Conservation (phyloP, 2,113 vertebrate species). For the Planiliza haematocheilus region DNA sequence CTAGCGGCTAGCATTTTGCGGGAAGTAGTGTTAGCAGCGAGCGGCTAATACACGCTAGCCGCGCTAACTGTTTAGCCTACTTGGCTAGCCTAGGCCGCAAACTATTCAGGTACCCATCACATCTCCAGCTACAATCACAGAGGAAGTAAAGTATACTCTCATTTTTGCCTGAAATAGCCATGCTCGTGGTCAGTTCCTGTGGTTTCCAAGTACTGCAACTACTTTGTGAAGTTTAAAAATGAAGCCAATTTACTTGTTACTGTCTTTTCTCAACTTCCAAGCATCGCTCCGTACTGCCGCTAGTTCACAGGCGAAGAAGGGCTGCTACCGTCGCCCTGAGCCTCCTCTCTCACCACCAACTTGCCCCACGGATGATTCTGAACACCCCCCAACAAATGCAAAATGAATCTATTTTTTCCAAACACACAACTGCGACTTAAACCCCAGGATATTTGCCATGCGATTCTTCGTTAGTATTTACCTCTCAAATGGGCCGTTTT, state of each 20-base stretch:
- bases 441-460: conserved; percentile 15
- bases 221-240: conserved; percentile 77
- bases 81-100: conserved; percentile 81
- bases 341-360: conserved; percentile 74
- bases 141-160: conserved; percentile 60
- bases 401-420: conserved; percentile 50
- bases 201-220: conserved; percentile 56
- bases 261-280: conserved; percentile 80
- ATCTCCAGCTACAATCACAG: conserved; percentile 69
- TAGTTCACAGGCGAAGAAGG: conserved; percentile 72
- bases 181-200: conserved; percentile 4
- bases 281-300: conserved; percentile 74
- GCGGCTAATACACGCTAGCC: conserved; percentile 62
- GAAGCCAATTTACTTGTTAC: conserved; percentile 79
- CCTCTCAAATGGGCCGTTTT: conserved; percentile 83
- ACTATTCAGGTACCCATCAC: conserved; percentile 81
- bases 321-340: conserved; percentile 74
- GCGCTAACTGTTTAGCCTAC: conserved; percentile 51
- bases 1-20: conserved; percentile 69
- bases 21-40: conserved; percentile 65
- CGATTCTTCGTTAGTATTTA: conserved; percentile 72
- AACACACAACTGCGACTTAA: conserved; percentile 45
- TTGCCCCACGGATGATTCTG: conserved; percentile 74
- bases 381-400: conserved; percentile 68
- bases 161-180: conserved; percentile 29